phyloP scores from a whole-genome alignment of 2,888 invertebrate species.

The Dolomedes plantarius region DNA sequence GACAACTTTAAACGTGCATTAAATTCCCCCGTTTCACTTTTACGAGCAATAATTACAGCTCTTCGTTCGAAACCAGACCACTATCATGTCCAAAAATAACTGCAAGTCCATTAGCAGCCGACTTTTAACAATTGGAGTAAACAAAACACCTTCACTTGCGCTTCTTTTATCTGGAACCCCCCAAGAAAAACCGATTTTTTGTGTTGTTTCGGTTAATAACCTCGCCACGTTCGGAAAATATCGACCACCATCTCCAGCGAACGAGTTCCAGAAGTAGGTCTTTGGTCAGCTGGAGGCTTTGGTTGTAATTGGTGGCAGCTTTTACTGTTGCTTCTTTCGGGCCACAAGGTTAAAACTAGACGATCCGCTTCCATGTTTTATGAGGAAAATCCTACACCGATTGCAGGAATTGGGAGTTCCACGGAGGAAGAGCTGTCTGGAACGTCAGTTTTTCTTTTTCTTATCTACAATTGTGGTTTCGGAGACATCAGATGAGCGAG shows the following conservation, averaged over 20 bases:
- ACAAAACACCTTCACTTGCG: neutral
- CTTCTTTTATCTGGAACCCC: neutral
- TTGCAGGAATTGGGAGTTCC: neutral
- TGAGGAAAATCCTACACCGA: neutral
- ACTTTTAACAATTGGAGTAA: neutral
- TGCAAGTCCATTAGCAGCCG: neutral
- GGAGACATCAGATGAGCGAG: too few species aligned
- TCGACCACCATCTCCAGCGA: neutral
- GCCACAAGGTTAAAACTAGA: slow-evolving; percentile 3
- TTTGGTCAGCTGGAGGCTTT: slow-evolving; percentile 13
- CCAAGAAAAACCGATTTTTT: neutral
- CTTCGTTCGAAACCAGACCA: neutral
- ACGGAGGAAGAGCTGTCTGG: neutral
- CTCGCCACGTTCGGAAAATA: neutral
- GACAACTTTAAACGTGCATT: too few species aligned
- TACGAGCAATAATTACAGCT: neutral
- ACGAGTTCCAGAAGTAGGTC: slow-evolving; percentile 7
- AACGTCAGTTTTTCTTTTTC: neutral
- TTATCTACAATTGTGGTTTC: neutral
- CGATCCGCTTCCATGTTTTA: neutral
- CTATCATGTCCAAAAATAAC: neutral
- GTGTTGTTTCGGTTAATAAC: slow-evolving; percentile 13
- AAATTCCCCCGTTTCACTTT: neutral
- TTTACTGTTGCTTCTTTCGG: neutral
- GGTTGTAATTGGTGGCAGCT: neutral